Percentiles rank a stretch among this genome's conserved stretches.
Conservation (phyloP, 2,888 invertebrate genomes). For the Pristionchus exspectatus region DNA sequence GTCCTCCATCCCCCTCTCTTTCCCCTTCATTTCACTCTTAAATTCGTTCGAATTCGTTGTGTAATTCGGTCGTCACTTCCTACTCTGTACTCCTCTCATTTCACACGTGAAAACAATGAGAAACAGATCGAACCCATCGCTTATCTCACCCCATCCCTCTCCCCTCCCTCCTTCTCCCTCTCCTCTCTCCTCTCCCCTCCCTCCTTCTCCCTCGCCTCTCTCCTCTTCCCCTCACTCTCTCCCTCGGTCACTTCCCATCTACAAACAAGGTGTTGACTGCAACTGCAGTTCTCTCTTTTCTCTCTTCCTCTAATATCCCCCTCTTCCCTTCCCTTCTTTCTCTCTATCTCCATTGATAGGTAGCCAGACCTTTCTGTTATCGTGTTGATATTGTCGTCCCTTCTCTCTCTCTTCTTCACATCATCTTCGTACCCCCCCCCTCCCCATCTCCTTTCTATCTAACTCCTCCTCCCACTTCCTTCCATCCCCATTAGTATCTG, state of each 20-base stretch:
- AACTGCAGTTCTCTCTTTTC: conserved; percentile 20
- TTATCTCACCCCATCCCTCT: conserved; percentile 38
- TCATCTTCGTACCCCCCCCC: neutral
- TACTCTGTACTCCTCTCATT: neutral
- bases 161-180: conserved; percentile 4
- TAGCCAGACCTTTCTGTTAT: conserved; percentile 10
- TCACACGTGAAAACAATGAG: conserved; percentile 21
- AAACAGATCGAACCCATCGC: conserved; percentile 33
- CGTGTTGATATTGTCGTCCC: conserved; percentile 30
- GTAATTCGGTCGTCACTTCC: conserved; percentile 23
- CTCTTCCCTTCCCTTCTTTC: neutral
- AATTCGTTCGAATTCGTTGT: neutral
- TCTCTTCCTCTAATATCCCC: neutral
- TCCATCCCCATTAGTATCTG: neutral
- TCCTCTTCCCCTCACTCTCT: neutral
- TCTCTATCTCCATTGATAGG: neutral
- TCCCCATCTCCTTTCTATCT: neutral
- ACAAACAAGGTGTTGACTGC: conserved; percentile 18
- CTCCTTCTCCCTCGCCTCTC: neutral
- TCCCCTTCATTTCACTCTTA: neutral
- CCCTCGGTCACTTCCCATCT: conserved; percentile 7
- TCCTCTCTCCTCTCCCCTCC: neutral
- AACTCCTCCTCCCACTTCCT: neutral
- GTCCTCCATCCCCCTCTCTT: neutral
- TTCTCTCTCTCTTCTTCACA: neutral